Evolutionary conservation across 2,888 invertebrate genomes (phyloP).

Genomic region (Andricus curvator): DNA sequence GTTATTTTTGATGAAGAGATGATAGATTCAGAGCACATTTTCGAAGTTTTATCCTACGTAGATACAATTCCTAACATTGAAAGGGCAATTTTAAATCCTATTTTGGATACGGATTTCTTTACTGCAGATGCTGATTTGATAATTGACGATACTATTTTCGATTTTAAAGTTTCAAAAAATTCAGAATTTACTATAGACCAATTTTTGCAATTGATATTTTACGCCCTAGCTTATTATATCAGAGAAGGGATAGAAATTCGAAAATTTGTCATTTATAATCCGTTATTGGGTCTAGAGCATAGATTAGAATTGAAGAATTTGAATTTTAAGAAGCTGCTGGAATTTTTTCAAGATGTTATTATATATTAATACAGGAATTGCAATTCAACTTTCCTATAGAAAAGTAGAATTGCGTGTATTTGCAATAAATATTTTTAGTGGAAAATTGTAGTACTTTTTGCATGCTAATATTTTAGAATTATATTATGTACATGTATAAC

Average conservation of each 20-base stretch:
- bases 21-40: background rate
- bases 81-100: background rate
- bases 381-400: no score
- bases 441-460: background rate
- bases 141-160: background rate
- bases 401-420: no score
- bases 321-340: background rate
- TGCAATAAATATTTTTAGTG: no score
- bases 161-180: background rate
- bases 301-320: background rate
- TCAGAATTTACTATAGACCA: background rate
- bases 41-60: background rate
- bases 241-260: background rate
- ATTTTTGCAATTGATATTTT: background rate
- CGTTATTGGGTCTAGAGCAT: background rate
- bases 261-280: background rate
- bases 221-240: background rate
- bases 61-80: background rate
- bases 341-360: background rate
- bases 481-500: background rate
- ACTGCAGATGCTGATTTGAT: background rate
- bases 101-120: background rate
- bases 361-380: background rate
- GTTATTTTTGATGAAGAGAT: background rate
- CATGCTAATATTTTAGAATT: background rate